Base-by-base conservation (phyloP, 2,797 vertebrate genomes). In the Phataginus tetradactyla region DNA sequence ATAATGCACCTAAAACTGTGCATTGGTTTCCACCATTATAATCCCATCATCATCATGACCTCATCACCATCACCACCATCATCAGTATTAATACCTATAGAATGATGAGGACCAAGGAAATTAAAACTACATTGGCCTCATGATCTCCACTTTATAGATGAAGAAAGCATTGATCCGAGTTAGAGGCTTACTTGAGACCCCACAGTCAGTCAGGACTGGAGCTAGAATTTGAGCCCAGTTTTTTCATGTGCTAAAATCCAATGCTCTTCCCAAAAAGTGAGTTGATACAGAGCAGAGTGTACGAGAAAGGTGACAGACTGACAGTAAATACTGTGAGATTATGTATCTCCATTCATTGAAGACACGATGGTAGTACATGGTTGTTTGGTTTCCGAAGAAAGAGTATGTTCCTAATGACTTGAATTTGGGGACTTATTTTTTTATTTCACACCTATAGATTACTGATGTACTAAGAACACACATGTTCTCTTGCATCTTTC, bases 391-490 rank as follows among this genome's bases (percentile, higher is more conserved):
- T 86, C 81, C 42, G 74, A 95, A 85, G 61, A 69, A 91, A 93
- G 72, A 74, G 9, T 75, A 84, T 21, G 20, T 78, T 39, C 91
- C 87, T 90, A 97, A 96, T 92, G 93, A 97, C 68, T 96, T 91
- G 92, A 79, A 94, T 53, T 29, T 66, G 8, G 64, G 97, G 96
- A 95, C 83, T 88, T 85, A 34, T 61, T 92, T 90, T 96, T 85
- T 17, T 84, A 11, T 86, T 78, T n/a, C 32, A 68, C 72, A 61
- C 53, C 59, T 91, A 53, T 32, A 94, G 96, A 96, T 97, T 66
- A 97, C 97, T 96, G 95, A 66, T 91, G 29, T 64, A 61, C 39
- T 95, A 94, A 95, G 91, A 83, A 69, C 57, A 77, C n/a, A 17
- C 68, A 29, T 89, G 32, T 88, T 80, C 59, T 45, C 95, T 42